These are phyloP conservation scores for Panagrolaimus sp. DNA, from an alignment of 1,140 invertebrate genomes.

Conservation along the genomic window DNA sequence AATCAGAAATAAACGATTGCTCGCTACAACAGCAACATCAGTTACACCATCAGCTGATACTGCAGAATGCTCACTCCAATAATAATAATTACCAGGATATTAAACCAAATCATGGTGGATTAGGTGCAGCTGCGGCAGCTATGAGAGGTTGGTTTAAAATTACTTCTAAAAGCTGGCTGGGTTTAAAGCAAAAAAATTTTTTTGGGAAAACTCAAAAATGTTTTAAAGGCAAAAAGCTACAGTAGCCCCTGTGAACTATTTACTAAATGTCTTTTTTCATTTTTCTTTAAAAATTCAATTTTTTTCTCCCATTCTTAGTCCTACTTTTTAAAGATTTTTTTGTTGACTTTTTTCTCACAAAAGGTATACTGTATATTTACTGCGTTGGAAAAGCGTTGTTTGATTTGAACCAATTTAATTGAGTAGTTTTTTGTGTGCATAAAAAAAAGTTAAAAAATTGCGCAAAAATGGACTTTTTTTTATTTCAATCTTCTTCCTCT, in stretches of 20 bases:
- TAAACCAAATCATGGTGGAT: background rate
- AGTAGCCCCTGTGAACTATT: background rate
- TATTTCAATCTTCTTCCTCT: too few relatives aligned
- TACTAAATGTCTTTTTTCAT: background rate
- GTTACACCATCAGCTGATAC: too few relatives aligned
- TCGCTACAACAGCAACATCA: too few relatives aligned
- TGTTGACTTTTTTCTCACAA: background rate
- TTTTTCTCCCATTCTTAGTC: too few relatives aligned
- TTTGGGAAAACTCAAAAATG: background rate
- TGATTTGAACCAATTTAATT: background rate
- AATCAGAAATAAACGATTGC: too few relatives aligned
- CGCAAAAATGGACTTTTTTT: constrained; percentile 11
- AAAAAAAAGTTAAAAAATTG: constrained; percentile 8
- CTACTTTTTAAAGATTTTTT: background rate
- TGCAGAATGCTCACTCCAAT: too few relatives aligned
- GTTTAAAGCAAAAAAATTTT: background rate
- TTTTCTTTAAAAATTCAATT: too few relatives aligned
- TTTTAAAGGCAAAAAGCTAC: background rate
- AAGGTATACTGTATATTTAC: background rate
- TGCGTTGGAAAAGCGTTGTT: constrained; percentile 8
- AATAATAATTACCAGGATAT: too few relatives aligned
- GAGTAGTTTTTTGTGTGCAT: background rate
- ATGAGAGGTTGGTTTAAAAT: background rate
- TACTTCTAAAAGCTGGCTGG: background rate
- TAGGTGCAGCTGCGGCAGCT: background rate